Base-by-base conservation (phyloP, 2,113 vertebrate genomes). In the Gavialis gangeticus region DNA sequence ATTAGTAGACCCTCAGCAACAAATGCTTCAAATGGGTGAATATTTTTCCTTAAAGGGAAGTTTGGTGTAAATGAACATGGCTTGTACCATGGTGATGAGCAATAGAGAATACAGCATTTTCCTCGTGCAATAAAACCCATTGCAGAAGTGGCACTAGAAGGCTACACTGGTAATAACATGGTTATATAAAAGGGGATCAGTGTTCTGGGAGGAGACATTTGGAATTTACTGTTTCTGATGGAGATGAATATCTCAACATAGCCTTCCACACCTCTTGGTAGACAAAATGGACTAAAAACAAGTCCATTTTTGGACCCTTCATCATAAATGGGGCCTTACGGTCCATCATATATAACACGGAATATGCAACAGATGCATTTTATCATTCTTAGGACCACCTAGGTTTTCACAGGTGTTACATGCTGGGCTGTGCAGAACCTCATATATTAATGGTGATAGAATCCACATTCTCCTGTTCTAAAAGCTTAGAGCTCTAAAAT, bases 401-500 rank as follows among this genome's bases (percentile, higher is more conserved):
- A 34, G 2, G 3, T 69, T 55, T 90, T 88, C 10, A 13, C 3
- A 27, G 18, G 14, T 13, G 19, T 69, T 9, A 4, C 12, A 57
- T 4, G 4, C 1, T 91, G 6, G 14, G 57, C 3, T 4, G 5
- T 37, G 28, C 37, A 0, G 0, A 79, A 88, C 24, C 5, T 12
- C 10, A 12, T 12, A 2, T 24, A 15, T 63, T 22, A 85, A 0
- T 4, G 62, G 14, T 13, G 28, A 19, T 30, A 25, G 59, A 67
- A 93, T 21, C 3, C 78, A 37, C 34, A 3, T 66, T 3, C 5
- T 84, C 59, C 37, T 90, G 71, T 2, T 17, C 73, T 3, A 6
- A 64, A 27, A 30, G 18, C 7, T 89, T 27, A 8, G n/a, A 1
- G 21, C 55, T 10, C 1, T 1, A 5, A 30, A 10, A 2, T 6